phyloP scores from a whole-genome alignment of 2,113 vertebrate species.

The Taxidea taxus region DNA sequence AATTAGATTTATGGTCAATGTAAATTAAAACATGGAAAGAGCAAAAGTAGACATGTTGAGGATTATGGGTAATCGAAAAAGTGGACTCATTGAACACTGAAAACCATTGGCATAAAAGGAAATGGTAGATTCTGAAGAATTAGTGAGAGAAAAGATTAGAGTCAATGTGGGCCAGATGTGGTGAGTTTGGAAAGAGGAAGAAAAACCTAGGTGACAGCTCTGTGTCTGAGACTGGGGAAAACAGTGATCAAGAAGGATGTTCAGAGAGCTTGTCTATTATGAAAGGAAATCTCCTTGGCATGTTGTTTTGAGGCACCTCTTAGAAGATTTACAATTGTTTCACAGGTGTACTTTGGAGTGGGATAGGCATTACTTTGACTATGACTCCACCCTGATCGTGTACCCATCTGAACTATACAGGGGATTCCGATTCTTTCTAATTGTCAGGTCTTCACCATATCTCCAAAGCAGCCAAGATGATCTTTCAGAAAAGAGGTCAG shows the following conservation, averaged over 20 bases:
- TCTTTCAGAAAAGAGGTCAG: neutral
- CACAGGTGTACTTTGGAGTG: neutral
- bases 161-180: neutral
- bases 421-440: neutral
- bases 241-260: neutral
- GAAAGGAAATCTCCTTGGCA: neutral
- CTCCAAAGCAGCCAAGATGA: neutral
- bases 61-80: neutral
- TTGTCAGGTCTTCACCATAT: neutral
- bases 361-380: neutral
- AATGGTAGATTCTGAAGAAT: neutral
- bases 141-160: neutral
- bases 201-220: neutral
- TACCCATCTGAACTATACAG: neutral
- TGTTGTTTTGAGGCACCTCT: neutral
- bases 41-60: neutral
- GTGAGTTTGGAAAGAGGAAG: neutral
- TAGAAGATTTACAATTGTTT: neutral
- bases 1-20: neutral
- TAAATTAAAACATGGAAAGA: neutral
- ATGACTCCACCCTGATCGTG: neutral
- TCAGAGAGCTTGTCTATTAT: neutral
- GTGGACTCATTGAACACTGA: neutral
- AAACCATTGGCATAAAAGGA: neutral
- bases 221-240: neutral